A percentile compares a stretch with the other conserved stretches of the same genome.
These are phyloP conservation scores for Intellagama lesueurii DNA, from an alignment of 2,797 vertebrate genomes.

Conservation along the genomic window DNA sequence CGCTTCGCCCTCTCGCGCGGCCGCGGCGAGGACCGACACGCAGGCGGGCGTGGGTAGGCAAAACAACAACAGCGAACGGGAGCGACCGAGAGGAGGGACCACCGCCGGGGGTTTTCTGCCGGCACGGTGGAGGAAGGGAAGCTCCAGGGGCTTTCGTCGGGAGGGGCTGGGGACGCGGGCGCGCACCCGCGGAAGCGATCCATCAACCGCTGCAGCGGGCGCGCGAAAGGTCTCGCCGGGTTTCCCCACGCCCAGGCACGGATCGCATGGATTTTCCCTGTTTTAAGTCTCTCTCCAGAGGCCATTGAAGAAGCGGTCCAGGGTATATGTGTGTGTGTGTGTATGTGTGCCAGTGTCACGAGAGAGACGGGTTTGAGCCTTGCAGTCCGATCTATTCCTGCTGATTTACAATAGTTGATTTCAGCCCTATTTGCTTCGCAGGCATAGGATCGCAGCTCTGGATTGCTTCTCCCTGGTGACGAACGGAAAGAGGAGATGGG, in stretches of 20 bases:
- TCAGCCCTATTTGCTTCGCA: neutral
- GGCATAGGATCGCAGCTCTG: neutral
- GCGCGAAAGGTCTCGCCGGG: neutral
- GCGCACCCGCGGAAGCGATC: too few relatives aligned
- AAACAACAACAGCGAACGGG: conserved; percentile 34
- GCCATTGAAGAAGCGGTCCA: neutral
- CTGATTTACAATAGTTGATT: neutral
- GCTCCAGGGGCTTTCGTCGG: neutral
- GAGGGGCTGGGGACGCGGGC: neutral
- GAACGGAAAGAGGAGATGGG: neutral
- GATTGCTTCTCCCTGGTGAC: neutral
- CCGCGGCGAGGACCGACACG: neutral
- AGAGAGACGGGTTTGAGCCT: too few relatives aligned
- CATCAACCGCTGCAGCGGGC: too few relatives aligned
- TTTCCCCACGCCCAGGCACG: neutral
- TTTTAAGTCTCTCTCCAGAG: neutral
- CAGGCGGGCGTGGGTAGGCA: conserved; percentile 30
- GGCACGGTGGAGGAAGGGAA: neutral
- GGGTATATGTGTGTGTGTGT: neutral
- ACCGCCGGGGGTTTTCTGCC: conserved; percentile 6
- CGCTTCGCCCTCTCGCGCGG: neutral
- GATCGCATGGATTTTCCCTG: neutral
- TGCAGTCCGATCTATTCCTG: neutral
- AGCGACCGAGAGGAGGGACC: neutral
- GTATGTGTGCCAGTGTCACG: too few relatives aligned